Evolutionary conservation across 64 coral and sea anemone species (phyloP).

Genomic region (Stichodactyla mertensii): DNA sequence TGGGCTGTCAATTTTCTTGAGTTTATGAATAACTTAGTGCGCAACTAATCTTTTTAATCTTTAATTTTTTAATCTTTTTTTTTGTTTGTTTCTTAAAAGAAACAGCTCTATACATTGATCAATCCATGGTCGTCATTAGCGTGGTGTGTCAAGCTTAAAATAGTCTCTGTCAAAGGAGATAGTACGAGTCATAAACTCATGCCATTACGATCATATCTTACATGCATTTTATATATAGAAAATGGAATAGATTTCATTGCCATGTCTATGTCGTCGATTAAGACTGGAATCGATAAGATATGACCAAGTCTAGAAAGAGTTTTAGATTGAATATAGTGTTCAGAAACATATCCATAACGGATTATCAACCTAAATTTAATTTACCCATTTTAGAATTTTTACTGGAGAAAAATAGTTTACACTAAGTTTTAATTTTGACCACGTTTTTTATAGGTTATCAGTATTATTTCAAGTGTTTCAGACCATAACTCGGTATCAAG

Average conservation of each 20-base stretch:
- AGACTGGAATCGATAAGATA: neutral
- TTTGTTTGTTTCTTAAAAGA: too few species aligned
- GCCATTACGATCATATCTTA: neutral
- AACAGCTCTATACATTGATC: neutral
- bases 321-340: too few species aligned
- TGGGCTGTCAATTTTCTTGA: too few species aligned
- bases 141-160: neutral
- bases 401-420: neutral
- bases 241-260: neutral
- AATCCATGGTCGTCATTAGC: neutral
- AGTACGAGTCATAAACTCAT: neutral
- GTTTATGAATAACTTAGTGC: too few species aligned
- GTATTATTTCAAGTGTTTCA: neutral
- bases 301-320: neutral
- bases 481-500: neutral
- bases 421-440: neutral
- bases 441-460: conserved; percentile 5
- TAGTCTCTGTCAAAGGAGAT: neutral
- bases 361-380: neutral
- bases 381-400: neutral
- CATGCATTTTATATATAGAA: neutral
- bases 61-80: too few species aligned
- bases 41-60: too few species aligned
- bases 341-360: too few species aligned
- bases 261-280: neutral